These are phyloP conservation scores for Melanostoma mellinum DNA, from an alignment of 2,888 invertebrate genomes.

Conservation along the genomic window DNA sequence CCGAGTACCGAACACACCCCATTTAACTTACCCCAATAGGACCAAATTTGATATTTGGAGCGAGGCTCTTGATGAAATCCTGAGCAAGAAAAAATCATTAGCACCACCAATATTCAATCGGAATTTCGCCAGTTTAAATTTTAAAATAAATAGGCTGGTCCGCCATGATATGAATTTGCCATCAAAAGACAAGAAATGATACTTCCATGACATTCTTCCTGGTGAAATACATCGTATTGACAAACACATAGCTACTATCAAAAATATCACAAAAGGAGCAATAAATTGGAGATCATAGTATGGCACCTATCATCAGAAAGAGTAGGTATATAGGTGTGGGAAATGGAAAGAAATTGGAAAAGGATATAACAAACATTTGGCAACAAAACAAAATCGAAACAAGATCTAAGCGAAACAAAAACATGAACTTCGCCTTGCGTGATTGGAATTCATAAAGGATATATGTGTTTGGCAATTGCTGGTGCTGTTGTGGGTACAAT, in stretches of 20 bases:
- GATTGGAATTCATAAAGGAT: slow-evolving; percentile 69
- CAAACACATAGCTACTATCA: background rate
- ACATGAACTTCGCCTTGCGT: slow-evolving; percentile 63
- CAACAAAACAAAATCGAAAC: slow-evolving; percentile 48
- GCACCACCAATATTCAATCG: slow-evolving; percentile 31
- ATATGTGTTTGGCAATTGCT: background rate
- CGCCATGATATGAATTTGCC: too few species aligned
- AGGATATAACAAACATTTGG: slow-evolving; percentile 47
- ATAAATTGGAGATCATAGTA: slow-evolving; percentile 60
- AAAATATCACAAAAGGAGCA: slow-evolving; percentile 34
- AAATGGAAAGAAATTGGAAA: slow-evolving; percentile 32
- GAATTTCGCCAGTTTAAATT: too few species aligned
- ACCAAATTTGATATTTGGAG: slow-evolving; percentile 52
- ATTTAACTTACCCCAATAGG: background rate
- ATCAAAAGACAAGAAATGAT: too few species aligned
- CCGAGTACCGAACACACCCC: background rate
- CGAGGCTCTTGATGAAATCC: slow-evolving; percentile 45
- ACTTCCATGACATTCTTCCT: too few species aligned
- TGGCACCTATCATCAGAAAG: slow-evolving; percentile 54
- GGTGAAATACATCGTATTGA: too few species aligned
- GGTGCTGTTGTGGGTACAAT: background rate
- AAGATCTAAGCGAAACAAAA: slow-evolving; percentile 52
- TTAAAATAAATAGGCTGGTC: too few species aligned
- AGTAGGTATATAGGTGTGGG: background rate
- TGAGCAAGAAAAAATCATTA: slow-evolving; percentile 49